These are phyloP conservation scores for Barnardius zonarius DNA, from an alignment of 2,113 vertebrate genomes.

Conservation along the genomic window DNA sequence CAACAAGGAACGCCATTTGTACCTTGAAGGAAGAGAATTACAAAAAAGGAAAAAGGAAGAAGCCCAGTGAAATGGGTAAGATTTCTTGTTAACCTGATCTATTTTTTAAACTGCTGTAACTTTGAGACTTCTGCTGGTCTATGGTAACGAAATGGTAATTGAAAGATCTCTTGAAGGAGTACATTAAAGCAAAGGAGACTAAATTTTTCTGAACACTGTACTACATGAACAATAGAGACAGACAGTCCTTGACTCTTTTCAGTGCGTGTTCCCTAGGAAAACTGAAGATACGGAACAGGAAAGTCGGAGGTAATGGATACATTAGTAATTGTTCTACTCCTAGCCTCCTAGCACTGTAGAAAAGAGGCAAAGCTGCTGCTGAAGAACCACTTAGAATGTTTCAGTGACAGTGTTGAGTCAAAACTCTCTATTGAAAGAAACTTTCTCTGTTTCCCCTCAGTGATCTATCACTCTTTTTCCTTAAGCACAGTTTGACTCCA, in stretches of 20 bases:
- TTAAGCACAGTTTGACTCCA: slow-evolving; percentile 12
- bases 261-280: not conserved
- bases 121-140: not conserved
- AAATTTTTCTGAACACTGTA: not conserved
- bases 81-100: not conserved
- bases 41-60: not conserved
- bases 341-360: not conserved
- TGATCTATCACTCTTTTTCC: not conserved
- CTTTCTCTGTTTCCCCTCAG: not conserved
- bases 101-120: not conserved
- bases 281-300: not conserved
- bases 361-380: not conserved
- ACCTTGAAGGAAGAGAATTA: not conserved
- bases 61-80: not conserved
- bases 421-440: not conserved
- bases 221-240: not conserved
- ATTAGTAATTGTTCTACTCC: not conserved
- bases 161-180: not conserved
- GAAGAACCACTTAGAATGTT: not conserved
- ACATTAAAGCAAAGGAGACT: not conserved
- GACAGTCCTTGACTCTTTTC: not conserved
- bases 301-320: not conserved
- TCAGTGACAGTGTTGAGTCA: not conserved
- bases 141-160: not conserved
- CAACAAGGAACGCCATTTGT: not conserved